Base-by-base conservation (phyloP, 2,888 invertebrate species). In the Drosophila incognita region DNA sequence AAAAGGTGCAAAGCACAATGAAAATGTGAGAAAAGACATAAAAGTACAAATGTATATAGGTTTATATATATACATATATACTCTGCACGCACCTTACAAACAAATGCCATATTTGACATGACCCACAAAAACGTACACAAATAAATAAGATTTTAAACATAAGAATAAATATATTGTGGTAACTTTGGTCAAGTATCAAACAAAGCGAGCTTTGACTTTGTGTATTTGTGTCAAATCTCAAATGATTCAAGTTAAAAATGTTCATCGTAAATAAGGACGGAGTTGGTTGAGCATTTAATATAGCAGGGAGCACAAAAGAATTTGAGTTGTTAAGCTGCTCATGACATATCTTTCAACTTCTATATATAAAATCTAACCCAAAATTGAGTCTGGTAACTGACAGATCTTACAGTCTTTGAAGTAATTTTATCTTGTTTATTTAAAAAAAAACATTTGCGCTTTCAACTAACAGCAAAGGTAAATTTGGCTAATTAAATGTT, bases 11-110 rank as follows among this genome's bases (percentile, higher is more conserved):
- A 31, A 59, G 36, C 53, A 56, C 42, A 75, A 59, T 53, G 42
- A 52, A 56, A 71, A 75, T 71, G 38, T 36, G 53, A 29, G 49
- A 57, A 57, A 70, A 60, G 11, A 35, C 15, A 68, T 29, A 38
- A 33, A 35, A 40, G 40, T 27, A 49, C 10, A 54, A 38, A 54
- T 15, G 4, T 21, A 24, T 38, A 33, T 24, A 35, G 5, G n/a
- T 18, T 24, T 58, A 46, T 27, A 10, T 61, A 27, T 57, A 38
- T 15, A 5, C 29, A 7, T 58, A 54, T 62, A 57, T 51, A 46
- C 69, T 63, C 27, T 36, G 49, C 78, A 70, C 63, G 63, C 70
- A 60, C 15, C 52, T 29, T 24, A 49, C 63, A 38, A 57, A 53
- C 54, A 69, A 73, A 73, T 64, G 53, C 53, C 35, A 46, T 38